Evolutionary conservation across 2,888 invertebrate species (phyloP).

Genomic region (Athalia rosae): DNA sequence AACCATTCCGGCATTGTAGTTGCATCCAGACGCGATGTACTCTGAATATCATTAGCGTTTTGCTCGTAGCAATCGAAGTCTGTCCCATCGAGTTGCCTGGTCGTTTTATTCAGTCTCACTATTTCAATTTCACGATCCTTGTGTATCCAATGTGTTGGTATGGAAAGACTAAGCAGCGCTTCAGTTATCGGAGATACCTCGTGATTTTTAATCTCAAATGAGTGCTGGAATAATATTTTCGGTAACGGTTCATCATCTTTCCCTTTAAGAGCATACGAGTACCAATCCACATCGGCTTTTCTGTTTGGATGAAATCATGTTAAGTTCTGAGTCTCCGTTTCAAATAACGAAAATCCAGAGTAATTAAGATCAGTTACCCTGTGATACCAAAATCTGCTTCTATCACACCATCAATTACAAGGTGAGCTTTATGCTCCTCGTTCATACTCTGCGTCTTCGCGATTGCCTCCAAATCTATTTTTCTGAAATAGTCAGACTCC

Average conservation of each 20-base stretch:
- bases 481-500: slow-evolving; percentile 56
- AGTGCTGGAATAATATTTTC: slow-evolving; percentile 63
- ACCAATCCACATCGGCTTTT: slow-evolving; percentile 66
- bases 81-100: slow-evolving; percentile 54
- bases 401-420: slow-evolving; percentile 63
- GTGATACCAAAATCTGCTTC: slow-evolving; percentile 70
- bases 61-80: slow-evolving; percentile 52
- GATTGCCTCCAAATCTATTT: slow-evolving; percentile 60
- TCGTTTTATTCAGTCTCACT: slow-evolving; percentile 54
- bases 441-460: slow-evolving; percentile 70
- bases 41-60: neutral
- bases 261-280: slow-evolving; percentile 65
- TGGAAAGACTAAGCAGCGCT: slow-evolving; percentile 63
- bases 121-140: slow-evolving; percentile 53
- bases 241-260: slow-evolving; percentile 59
- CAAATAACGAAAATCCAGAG: neutral
- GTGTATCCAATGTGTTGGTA: slow-evolving; percentile 63
- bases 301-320: slow-evolving; percentile 54
- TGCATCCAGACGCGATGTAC: neutral
- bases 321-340: neutral
- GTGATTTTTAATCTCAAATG: slow-evolving; percentile 67
- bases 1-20: slow-evolving; percentile 1
- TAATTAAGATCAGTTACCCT: slow-evolving; percentile 64
- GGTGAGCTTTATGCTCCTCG: slow-evolving; percentile 52
- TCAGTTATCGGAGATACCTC: slow-evolving; percentile 71